These are phyloP conservation scores for Tetramorium parvispinum DNA, from an alignment of 1,140 invertebrate genomes.

Conservation along the genomic window DNA sequence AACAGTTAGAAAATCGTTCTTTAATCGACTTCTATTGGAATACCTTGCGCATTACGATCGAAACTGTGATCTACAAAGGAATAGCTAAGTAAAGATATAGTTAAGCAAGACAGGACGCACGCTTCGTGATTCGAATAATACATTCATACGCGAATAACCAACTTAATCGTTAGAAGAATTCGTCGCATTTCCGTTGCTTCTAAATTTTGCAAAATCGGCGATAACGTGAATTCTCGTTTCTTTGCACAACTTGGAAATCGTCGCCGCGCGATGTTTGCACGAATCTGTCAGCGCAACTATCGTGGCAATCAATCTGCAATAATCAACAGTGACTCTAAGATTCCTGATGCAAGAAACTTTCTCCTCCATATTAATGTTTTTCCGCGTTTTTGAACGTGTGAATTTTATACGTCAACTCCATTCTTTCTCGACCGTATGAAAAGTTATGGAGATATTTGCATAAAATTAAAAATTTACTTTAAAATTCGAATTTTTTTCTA, in stretches of 20 bases:
- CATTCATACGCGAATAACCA: not conserved
- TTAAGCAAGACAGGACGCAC: constrained; percentile 38
- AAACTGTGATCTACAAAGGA: constrained; percentile 27
- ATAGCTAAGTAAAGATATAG: not conserved
- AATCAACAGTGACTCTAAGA: not conserved
- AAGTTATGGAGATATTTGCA: not conserved
- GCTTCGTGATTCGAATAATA: constrained; percentile 24
- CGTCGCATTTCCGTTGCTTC: constrained; percentile 11
- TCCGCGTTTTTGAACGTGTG: not conserved
- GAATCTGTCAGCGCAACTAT: constrained; percentile 1
- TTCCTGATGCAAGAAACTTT: constrained; percentile 4
- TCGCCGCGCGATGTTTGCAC: not conserved
- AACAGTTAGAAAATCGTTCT: constrained; percentile 19
- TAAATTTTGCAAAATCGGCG: constrained; percentile 15
- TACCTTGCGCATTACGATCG: not conserved
- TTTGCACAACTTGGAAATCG: not conserved
- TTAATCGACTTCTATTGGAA: not conserved
- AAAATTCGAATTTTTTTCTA: not conserved
- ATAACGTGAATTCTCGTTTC: not conserved
- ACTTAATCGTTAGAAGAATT: constrained; percentile 15
- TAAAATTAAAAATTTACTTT: not conserved
- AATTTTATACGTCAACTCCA: not conserved
- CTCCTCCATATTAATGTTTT: not conserved
- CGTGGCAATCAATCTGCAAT: not conserved
- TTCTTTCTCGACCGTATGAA: not conserved